phyloP scores from a whole-genome alignment of 2,797 vertebrate genomes.

The Gastrophryne carolinensis region DNA sequence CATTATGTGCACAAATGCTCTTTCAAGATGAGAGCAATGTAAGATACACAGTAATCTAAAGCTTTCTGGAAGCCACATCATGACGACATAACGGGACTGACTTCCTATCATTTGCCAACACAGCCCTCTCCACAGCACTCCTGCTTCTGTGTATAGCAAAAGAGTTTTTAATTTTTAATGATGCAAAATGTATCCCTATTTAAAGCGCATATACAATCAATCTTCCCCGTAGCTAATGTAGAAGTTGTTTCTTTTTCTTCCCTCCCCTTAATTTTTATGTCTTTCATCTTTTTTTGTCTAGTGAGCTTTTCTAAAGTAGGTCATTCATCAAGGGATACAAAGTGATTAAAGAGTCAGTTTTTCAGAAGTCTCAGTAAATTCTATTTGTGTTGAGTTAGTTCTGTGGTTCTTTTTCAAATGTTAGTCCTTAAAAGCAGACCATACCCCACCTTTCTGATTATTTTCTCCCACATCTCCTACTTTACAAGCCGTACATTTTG shows the following conservation, averaged over 20 bases:
- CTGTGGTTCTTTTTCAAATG: too few relatives aligned
- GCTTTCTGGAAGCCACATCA: not conserved
- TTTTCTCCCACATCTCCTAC: too few relatives aligned
- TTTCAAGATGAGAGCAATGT: not conserved
- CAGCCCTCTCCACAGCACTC: not conserved
- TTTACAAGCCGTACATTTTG: too few relatives aligned
- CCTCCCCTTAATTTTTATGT: conserved; percentile 20
- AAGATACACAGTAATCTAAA: not conserved
- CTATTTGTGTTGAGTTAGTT: conserved; percentile 19
- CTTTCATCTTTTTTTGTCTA: conserved; percentile 43
- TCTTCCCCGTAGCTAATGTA: conserved; percentile 27
- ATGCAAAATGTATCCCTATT: conserved; percentile 38
- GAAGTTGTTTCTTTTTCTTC: conserved; percentile 12
- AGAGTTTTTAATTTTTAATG: conserved; percentile 41
- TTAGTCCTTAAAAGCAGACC: too few relatives aligned
- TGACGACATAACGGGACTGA: not conserved
- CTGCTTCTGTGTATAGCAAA: conserved; percentile 35
- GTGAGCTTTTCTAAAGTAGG: conserved; percentile 36
- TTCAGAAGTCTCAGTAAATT: not conserved
- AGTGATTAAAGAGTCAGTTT: conserved; percentile 30
- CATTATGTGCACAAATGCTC: not conserved
- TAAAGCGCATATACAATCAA: conserved; percentile 34
- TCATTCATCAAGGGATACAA: conserved; percentile 37
- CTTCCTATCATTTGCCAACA: conserved; percentile 4
- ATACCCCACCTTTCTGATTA: too few relatives aligned